These are phyloP conservation scores for Leptocoma aspasia DNA, from an alignment of 2,113 vertebrate genomes.

Conservation along the genomic window DNA sequence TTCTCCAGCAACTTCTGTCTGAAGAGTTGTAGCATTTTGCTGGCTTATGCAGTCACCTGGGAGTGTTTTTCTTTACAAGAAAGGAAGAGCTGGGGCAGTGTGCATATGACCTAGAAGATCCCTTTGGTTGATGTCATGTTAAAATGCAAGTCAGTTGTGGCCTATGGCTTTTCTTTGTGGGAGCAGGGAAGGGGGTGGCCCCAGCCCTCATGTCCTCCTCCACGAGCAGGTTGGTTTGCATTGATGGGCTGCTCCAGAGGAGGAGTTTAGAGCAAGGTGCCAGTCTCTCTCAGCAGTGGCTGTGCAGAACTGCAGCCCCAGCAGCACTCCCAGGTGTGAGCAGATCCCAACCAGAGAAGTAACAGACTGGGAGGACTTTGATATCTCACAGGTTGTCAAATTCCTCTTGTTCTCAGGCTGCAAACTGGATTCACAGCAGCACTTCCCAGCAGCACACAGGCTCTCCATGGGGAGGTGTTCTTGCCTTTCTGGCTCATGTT, in stretches of 20 bases:
- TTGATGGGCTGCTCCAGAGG: background rate
- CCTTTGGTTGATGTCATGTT: background rate
- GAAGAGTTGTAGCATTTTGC: background rate
- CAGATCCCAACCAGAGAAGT: background rate
- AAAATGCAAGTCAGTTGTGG: background rate
- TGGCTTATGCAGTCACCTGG: background rate
- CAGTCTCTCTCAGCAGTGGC: background rate
- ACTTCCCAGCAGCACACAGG: background rate
- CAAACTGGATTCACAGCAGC: background rate
- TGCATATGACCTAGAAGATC: background rate
- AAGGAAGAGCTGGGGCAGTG: background rate
- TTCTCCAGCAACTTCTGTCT: background rate
- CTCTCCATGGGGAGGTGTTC: background rate
- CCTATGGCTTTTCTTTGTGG: background rate
- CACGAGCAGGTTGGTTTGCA: background rate
- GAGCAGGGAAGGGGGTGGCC: background rate
- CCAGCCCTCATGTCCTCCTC: background rate
- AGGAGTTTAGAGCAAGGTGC: background rate
- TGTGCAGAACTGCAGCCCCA: background rate
- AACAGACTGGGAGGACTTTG: background rate
- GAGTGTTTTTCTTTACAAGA: background rate
- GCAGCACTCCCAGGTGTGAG: fast-evolving
- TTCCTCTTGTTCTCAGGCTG: background rate
- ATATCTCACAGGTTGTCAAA: background rate
- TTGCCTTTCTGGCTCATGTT: background rate